Conservation (phyloP, 2,888 invertebrate genomes). For the Drosophila prostipennis region DNA sequence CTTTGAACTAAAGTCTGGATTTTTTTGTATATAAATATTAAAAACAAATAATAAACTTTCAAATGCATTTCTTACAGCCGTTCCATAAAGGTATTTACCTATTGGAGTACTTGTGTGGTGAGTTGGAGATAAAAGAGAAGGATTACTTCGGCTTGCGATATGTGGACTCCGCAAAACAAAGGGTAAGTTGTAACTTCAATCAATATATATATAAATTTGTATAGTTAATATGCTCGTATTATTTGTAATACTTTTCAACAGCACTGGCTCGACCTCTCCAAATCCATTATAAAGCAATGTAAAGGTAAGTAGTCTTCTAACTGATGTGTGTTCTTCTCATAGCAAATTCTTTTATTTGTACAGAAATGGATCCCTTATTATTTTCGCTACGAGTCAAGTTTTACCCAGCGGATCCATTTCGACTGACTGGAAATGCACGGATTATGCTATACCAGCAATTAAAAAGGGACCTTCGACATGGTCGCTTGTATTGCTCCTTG, state of each 20-base stretch:
- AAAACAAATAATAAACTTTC: background rate
- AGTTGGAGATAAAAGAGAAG: conserved; percentile 95
- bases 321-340: too few species aligned
- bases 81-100: conserved; percentile 95
- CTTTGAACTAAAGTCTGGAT: too few species aligned
- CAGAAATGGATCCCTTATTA: conserved; percentile 95
- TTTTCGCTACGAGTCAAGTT: conserved; percentile 99
- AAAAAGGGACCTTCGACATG: conserved; percentile 97
- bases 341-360: background rate
- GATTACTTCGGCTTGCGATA: conserved; percentile 97
- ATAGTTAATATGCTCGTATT: too few species aligned
- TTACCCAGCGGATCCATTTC: conserved; percentile 97
- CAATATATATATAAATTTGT: background rate
- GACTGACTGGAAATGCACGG: conserved; percentile 97
- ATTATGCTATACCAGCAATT: conserved; percentile 98
- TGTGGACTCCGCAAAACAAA: conserved; percentile 94
- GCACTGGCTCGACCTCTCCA: conserved; percentile 97
- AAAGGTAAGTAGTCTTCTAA: conserved; percentile 88
- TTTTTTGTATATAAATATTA: too few species aligned
- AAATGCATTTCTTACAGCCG: conserved; percentile 84
- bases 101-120: conserved; percentile 95
- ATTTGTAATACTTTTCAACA: conserved; percentile 85
- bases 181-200: conserved; percentile 86
- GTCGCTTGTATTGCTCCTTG: conserved; percentile 95
- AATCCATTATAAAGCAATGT: conserved; percentile 95